Evolutionary conservation across 2,888 invertebrate species (phyloP), one percentile per base, ranked within the genome.

Genomic region (Melipona bicolor): DNA sequence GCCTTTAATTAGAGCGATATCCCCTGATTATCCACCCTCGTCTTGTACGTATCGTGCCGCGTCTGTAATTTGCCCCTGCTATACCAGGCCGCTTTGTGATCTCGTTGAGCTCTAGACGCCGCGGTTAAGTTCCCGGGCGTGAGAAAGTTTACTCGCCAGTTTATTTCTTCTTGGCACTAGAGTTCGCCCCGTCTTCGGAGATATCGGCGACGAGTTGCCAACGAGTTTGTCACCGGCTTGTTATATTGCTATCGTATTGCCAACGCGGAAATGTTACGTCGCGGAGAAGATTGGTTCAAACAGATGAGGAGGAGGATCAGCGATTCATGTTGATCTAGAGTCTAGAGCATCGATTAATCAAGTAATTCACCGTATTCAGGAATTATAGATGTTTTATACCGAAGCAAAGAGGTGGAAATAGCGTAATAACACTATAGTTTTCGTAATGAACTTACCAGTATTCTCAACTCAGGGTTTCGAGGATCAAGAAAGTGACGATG

Each of bases 1-100:
- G 56, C 69, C 84, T 83, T 80, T 83, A 85, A 84, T 84, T 77
- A 83, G 70, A 56, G 19, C 61, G 70, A 64, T 79, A 79, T 73
- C 54, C 36, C 43, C n/a, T 27, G 71, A 65, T 69, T 69, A 81
- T 76, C 81, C 73, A 77, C 81, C 83, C 77, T 74, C 56, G 72
- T 80, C 64, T 76, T 76, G 59, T 50, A 68, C 27, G 27, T 27
- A 11, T 70, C 27, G 13, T 17, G n/a, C 67, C 61, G 27, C 61
- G 67, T 56, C 70, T 75, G 71, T 71, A 70, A 75, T 79, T 82
- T 78, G 21, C 61, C 32, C 49, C 54, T 32, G 27, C 24, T 21
- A 4, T 36, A 64, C 21, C 21, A 21, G n/a, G 21, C 4, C 21
- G 54, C 79, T 69, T 68, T 78, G 73, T 73, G 62, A 79, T 78